These are phyloP conservation scores for Coccyzus lansbergi DNA, from an alignment of 2,797 vertebrate species.

Conservation along the genomic window DNA sequence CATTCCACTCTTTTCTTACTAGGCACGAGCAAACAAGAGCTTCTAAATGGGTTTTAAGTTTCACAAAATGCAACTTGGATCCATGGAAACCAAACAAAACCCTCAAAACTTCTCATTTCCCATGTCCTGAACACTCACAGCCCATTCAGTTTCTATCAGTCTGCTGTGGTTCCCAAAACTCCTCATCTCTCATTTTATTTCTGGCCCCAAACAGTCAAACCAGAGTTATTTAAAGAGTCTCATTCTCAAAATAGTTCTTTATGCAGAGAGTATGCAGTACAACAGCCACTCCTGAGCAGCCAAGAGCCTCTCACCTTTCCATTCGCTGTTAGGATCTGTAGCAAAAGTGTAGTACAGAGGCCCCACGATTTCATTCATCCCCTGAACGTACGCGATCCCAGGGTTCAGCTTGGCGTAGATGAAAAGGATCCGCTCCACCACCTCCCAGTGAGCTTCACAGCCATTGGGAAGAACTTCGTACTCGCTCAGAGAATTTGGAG, in stretches of 20 bases:
- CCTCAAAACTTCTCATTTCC: background rate
- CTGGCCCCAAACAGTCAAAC: background rate
- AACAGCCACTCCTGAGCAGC: background rate
- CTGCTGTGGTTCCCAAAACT: background rate
- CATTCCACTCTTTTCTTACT: background rate
- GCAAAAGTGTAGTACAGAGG: constrained; percentile 98
- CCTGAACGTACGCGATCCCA: constrained; percentile 96
- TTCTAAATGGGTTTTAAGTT: background rate
- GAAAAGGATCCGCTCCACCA: constrained; percentile 97
- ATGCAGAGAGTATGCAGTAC: fast-evolving
- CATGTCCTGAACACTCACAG: background rate
- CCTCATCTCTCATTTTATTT: background rate
- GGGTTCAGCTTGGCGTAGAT: constrained; percentile 99
- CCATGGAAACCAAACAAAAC: background rate
- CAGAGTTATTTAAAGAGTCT: background rate
- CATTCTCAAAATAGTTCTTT: background rate
- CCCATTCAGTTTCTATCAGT: background rate
- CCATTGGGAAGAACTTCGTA: constrained; percentile 91
- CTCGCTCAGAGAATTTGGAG: constrained; percentile 85
- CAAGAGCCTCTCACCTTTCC: constrained; percentile 86
- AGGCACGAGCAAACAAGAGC: background rate
- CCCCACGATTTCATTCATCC: constrained; percentile 98
- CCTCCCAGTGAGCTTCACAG: constrained; percentile 97
- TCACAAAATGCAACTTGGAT: background rate
- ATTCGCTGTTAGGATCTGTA: constrained; percentile 90